Percentiles rank a stretch among this genome's conserved stretches.
phyloP scores from a whole-genome alignment of 2,888 invertebrate species.

The Heteromurus nitidus region DNA sequence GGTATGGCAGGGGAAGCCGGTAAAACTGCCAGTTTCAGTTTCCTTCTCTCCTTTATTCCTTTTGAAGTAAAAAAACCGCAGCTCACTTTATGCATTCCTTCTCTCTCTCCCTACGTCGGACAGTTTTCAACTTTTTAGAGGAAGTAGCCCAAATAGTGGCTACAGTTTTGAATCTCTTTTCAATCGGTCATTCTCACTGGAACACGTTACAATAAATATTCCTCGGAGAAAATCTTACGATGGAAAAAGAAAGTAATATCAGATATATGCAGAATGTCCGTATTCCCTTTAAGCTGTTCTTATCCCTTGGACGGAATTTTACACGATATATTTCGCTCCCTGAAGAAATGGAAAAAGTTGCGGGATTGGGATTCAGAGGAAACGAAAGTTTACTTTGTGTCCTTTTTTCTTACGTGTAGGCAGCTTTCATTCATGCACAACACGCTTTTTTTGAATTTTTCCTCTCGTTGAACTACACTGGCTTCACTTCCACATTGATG shows the following conservation, averaged over 20 bases:
- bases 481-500: not conserved
- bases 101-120: not conserved
- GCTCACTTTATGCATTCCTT: not conserved
- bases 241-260: slow-evolving; percentile 16
- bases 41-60: not conserved
- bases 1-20: not conserved
- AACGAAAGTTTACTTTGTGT: slow-evolving; percentile 7
- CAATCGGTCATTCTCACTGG: not conserved
- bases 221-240: slow-evolving; percentile 16
- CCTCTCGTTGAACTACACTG: not conserved
- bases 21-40: slow-evolving; percentile 17
- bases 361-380: not conserved
- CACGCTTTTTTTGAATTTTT: not conserved
- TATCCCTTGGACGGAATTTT: slow-evolving; percentile 21
- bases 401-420: slow-evolving; percentile 2
- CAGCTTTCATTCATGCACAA: slow-evolving; percentile 21
- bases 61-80: not conserved
- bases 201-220: slow-evolving; percentile 12
- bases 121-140: not conserved
- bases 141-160: not conserved
- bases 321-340: slow-evolving; percentile 10
- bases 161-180: no score
- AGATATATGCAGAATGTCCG: not conserved
- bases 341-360: slow-evolving; percentile 35
- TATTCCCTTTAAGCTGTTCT: not conserved